phyloP scores from a whole-genome alignment of 53 echinoderm and acorn worm genomes.

The Glandiceps talaboti region DNA sequence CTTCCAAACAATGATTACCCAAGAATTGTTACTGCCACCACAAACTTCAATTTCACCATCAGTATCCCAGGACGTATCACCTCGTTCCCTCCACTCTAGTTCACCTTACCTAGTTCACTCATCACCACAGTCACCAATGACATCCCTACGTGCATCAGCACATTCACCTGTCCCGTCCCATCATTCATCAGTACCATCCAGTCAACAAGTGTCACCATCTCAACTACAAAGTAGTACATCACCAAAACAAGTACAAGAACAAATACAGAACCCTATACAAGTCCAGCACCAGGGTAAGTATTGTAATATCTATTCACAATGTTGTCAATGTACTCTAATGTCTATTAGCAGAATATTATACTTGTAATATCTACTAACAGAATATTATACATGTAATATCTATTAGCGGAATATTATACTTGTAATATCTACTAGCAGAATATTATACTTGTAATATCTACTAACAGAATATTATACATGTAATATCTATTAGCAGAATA shows the following conservation, averaged over 20 bases:
- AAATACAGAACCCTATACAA: no score
- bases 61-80: background rate
- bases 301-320: no score
- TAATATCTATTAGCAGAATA: no score
- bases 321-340: no score
- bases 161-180: background rate
- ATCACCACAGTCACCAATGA: background rate
- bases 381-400: no score
- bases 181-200: slow-evolving; percentile 10
- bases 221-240: background rate
- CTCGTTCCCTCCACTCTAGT: background rate
- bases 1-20: background rate
- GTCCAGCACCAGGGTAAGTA: no score
- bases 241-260: background rate
- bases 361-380: no score
- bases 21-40: background rate
- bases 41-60: background rate
- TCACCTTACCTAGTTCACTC: background rate
- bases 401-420: no score
- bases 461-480: no score
- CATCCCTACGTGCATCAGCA: background rate
- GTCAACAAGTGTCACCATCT: background rate
- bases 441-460: no score
- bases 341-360: no score
- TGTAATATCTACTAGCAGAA: no score